phyloP scores from a whole-genome alignment of 2,888 invertebrate species.

The Ormyrus pomaceus region DNA sequence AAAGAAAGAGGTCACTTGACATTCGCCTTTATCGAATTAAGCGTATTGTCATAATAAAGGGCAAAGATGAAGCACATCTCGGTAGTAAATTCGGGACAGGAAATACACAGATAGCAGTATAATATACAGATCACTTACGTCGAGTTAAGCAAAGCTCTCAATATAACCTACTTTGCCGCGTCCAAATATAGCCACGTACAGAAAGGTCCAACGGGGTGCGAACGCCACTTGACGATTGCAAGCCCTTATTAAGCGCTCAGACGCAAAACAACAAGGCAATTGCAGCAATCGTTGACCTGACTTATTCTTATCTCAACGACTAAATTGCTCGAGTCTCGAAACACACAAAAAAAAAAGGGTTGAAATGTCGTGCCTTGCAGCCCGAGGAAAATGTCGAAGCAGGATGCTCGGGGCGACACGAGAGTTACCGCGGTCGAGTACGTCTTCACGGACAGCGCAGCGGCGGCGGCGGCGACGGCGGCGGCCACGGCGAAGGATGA shows the following conservation, averaged over 20 bases:
- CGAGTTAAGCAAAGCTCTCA: conserved; percentile 36
- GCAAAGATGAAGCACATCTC: neutral
- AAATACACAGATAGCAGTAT: conserved; percentile 19
- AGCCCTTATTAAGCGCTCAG: neutral
- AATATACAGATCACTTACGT: conserved; percentile 43
- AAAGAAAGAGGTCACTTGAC: neutral
- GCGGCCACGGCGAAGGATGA: conserved; percentile 6
- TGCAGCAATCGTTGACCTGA: conserved; percentile 14
- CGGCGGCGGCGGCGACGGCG: neutral
- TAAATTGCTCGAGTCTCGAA: neutral
- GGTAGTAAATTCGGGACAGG: conserved; percentile 32
- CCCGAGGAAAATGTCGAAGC: conserved; percentile 37
- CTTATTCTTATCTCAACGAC: conserved; percentile 11
- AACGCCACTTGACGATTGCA: conserved; percentile 28
- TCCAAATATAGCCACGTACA: conserved; percentile 37
- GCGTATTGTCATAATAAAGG: conserved; percentile 12
- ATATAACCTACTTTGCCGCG: conserved; percentile 42
- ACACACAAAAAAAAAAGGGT: too few relatives aligned
- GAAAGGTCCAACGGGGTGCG: conserved; percentile 12
- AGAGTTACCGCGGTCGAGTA: conserved; percentile 36
- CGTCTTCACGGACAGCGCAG: conserved; percentile 20
- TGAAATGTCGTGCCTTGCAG: too few relatives aligned
- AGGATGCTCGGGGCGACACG: conserved; percentile 51
- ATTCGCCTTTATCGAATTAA: neutral
- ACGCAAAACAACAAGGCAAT: conserved; percentile 39